Evolutionary conservation across 2,113 vertebrate genomes (phyloP).

Genomic region (Microcebus jonahi): DNA sequence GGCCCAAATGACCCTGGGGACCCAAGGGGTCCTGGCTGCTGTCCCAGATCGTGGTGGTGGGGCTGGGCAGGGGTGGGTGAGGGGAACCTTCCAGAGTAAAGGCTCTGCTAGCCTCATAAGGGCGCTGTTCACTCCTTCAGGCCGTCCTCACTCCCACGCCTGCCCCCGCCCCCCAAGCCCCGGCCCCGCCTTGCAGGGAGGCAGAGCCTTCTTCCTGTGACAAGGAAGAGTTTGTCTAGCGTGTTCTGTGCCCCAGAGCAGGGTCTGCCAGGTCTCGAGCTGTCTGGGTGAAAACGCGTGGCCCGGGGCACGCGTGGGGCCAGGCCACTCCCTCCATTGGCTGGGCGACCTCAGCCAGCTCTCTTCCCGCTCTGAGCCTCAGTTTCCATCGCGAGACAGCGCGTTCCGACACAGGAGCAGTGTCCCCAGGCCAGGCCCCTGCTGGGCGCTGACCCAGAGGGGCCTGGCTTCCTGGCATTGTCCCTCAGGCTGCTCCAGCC

Average conservation of each 20-base stretch:
- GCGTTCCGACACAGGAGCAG: background rate
- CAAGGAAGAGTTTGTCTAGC: background rate
- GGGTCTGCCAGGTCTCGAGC: background rate
- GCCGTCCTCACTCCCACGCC: background rate
- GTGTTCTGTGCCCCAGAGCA: background rate
- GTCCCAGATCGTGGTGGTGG: background rate
- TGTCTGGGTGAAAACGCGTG: background rate
- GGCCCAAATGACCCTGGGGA: background rate
- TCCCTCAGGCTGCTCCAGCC: background rate
- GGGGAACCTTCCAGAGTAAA: background rate
- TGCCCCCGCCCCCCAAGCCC: background rate
- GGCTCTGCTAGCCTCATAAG: background rate
- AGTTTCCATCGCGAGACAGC: background rate
- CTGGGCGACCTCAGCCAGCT: background rate
- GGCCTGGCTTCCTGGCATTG: conserved; percentile 66
- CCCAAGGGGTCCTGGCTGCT: background rate
- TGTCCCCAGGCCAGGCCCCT: background rate
- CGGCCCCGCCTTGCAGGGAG: background rate
- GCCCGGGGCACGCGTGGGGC: fast-evolving
- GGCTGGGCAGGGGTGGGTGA: background rate
- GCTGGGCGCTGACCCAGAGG: background rate
- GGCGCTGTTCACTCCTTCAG: background rate
- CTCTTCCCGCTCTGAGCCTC: background rate
- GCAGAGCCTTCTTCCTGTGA: background rate
- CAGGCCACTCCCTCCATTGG: background rate